Evolutionary conservation across 2,113 vertebrate genomes (phyloP), one percentile per base, ranked within the genome.

Genomic region (Axis porcinus): DNA sequence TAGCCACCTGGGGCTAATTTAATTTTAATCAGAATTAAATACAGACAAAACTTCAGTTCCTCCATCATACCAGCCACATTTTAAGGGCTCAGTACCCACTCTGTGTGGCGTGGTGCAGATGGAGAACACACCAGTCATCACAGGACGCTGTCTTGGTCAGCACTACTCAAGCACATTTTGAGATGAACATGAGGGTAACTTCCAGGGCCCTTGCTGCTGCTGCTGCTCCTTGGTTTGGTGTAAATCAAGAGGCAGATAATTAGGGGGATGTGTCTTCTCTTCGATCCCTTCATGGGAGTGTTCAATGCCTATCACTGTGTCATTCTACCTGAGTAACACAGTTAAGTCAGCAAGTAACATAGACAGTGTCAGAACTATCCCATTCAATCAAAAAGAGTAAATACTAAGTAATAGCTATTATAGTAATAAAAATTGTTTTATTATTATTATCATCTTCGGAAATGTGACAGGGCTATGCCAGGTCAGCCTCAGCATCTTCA

Each of bases 41-140:
- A 6, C 54, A 88, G n/a, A n/a, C 33, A 23, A 83, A 30, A 86
- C 25, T 40, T 81, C 6, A 27, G 7, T 17, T 85, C 83, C 36
- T 52, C 54, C 7, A 2, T 16, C 27, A 45, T 27, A 43, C 33
- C 3, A 58, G 57, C 52, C 52, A 30, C 3, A 6, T 60, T 67
- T 28, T 23, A 28, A 13, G 52, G 36, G 16, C 52, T 12, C 64
- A 2, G 3, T 23, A 27, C 13, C 79, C 40, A 36, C 4, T 0
- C 4, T 47, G 2, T 16, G 7, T 10, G 27, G 27, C 28, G 36
- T 4, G 7, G 25, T 11, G 1, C 28, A 2, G n/a, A 16, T 4
- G 2, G 10, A 23, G 27, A 43, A 15, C 12, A 5, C 2, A 1
- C 21, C n/a, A 8, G 0, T 10, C 28, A 5, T 43, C 50, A 2